Base-by-base conservation (phyloP, 2,888 invertebrate species). In the Auanema sp. region DNA sequence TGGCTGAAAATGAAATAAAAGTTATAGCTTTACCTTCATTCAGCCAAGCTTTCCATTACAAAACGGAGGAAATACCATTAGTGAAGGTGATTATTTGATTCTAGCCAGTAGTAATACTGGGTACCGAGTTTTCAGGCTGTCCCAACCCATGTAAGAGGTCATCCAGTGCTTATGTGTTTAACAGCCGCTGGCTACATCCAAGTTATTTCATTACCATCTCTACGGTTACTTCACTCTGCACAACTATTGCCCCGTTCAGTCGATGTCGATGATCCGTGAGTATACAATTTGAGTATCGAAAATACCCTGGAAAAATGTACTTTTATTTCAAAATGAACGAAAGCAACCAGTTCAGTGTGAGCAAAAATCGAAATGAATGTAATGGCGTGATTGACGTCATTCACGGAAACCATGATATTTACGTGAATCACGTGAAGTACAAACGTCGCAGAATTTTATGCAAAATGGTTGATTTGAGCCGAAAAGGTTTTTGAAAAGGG, bases 131-230 rank as follows among this genome's bases (percentile, higher is more conserved):
- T 53, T 11, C 58, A 75, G 75, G 79, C 80, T 18, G 64, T 61
- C 1, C 40, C 71, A 16, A 76, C 77, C 8, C 82, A 82, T 60
- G 65, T 83, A 40, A 69, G 77, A 5, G 81, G 81, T 18, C 75
- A 78, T 62, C 83, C 83, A 6, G 76, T 69, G 6, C 67, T 83
- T 6, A 65, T 81, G 65, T 71, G 74, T 25, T 60, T 82, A n/a
- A 76, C 71, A 51, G 78, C 76, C 8, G 75, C 79, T 42, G 79
- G 79, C 23, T 64, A 93, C 87, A 87, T 98, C 84, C 89, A 90
- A 84, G 91, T 93, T 71, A 92, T 93, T 88, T 94, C 93, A 87
- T 88, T 98, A 86, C 98, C 98, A 68, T 94, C 94, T 85, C 89
- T 98, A 81, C 90, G 92, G 86, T 91, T 91, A 79, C 89, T 98